These are phyloP conservation scores for Tupaia tana DNA, from an alignment of 2,113 vertebrate genomes.

Conservation along the genomic window DNA sequence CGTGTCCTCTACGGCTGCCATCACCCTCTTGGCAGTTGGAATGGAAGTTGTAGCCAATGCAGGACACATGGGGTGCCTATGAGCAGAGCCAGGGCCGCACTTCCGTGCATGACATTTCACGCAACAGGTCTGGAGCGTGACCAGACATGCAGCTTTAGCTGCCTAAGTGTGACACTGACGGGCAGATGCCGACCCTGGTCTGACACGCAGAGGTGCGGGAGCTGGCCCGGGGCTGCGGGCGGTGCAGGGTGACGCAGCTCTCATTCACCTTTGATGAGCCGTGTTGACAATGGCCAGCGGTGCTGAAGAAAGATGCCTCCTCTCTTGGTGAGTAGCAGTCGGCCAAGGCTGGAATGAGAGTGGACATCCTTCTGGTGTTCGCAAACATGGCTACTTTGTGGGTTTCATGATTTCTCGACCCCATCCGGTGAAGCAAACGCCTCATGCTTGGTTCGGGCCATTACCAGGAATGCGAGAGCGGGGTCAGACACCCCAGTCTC, in stretches of 20 bases:
- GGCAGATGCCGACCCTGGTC: not conserved
- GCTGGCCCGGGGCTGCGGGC: not conserved
- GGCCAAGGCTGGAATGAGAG: not conserved
- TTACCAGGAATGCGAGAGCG: not conserved
- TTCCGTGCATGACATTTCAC: rapidly evolving
- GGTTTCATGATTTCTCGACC: not conserved
- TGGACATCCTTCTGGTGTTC: not conserved
- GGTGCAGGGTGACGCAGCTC: rapidly evolving
- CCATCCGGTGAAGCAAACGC: not conserved
- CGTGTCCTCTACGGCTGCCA: not conserved
- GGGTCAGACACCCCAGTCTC: not conserved
- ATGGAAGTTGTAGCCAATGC: rapidly evolving
- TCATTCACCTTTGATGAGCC: not conserved
- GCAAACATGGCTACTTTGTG: not conserved
- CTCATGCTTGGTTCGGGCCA: rapidly evolving
- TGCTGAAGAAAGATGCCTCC: no score
- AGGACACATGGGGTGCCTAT: rapidly evolving
- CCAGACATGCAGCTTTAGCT: not conserved
- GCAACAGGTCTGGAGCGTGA: not conserved
- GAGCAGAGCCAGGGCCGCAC: rapidly evolving
- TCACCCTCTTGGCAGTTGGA: not conserved
- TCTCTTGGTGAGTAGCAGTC: not conserved
- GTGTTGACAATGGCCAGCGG: not conserved
- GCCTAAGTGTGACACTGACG: not conserved
- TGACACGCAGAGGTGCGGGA: no score